Evolutionary conservation across 2,888 invertebrate species (phyloP).

Genomic region (Drosophila meridionalis): DNA sequence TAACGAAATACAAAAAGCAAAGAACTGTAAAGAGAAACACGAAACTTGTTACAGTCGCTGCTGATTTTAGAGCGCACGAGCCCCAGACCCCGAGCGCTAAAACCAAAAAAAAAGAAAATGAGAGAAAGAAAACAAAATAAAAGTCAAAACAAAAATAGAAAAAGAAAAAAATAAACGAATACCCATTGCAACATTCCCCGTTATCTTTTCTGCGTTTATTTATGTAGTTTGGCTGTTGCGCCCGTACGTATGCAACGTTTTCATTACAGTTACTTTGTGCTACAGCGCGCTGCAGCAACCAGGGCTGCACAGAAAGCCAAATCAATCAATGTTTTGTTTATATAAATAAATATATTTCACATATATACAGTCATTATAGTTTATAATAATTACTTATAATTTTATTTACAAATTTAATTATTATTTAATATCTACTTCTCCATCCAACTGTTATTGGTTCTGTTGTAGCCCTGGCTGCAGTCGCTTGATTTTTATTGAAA

Average conservation of each 20-base stretch:
- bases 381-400: neutral
- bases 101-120: neutral
- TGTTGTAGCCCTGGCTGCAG: conserved; percentile 37
- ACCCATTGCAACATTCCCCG: conserved; percentile 36
- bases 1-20: conserved; percentile 71
- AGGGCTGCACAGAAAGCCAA: conserved; percentile 34
- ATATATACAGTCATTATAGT: neutral
- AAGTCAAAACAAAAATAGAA: neutral
- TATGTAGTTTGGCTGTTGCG: conserved; percentile 57
- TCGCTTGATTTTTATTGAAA: conserved; percentile 72
- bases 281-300: conserved; percentile 10
- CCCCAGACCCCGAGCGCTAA: conserved; percentile 10
- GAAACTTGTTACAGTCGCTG: conserved; percentile 73
- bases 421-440: neutral
- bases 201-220: conserved; percentile 74
- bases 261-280: conserved; percentile 57
- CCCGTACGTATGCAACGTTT: conserved; percentile 66
- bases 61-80: conserved; percentile 65
- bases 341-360: neutral
- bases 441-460: neutral
- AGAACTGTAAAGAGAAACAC: conserved; percentile 71
- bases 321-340: neutral
- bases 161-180: conserved; percentile 7
- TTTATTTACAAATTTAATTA: neutral
- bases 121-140: no score